Evolutionary conservation across 2,797 vertebrate species (phyloP), one percentile per base, ranked within the genome.

Genomic region (Dicrostonyx torquatus): DNA sequence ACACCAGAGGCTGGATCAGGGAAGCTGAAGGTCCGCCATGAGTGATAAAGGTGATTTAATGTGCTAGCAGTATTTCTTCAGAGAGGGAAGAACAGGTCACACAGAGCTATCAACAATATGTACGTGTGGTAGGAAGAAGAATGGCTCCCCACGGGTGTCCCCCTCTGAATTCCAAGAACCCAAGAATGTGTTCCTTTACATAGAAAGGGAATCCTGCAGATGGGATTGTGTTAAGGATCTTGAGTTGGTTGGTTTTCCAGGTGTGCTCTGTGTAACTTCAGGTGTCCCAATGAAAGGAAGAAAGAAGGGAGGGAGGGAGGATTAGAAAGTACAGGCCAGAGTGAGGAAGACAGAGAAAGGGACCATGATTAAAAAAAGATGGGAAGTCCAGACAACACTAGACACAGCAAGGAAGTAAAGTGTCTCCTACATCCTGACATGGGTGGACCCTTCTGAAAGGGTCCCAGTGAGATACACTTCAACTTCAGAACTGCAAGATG

Each of bases 1-100:
- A 78, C 58, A 64, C 40, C 60, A 78, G 79, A 94, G 82, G 58
- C 87, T 70, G 26, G 10, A 94, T 70, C 50, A 66, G 58, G 55
- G 85, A 87, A 60, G 40, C 26, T 22, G 24, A 82, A 95, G 66
- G 87, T 94, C 68, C 92, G 82, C 92, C 6, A 1, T 89, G 91
- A 94, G 94, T 45, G 66, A 87, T 87, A 86, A 88, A 96, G 90
- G 84, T 88, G 92, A 96, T 83, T 94, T 90, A 94, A 94, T 77
- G 73, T 60, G 43, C 87, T 58, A 80, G 87, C n/a, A 93, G 34
- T 83, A 89, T 80, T 92, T 92, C 94, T 86, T 95, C 48, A 14
- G 50, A 62, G 58, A 83, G 11, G 60, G 34, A 94, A 92, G 79
- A 62, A 24, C 3, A 50, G 87, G 77, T 45, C 94, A 82, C 7